Conservation (phyloP, 1,140 invertebrate genomes). For the Leucophenga varia region DNA sequence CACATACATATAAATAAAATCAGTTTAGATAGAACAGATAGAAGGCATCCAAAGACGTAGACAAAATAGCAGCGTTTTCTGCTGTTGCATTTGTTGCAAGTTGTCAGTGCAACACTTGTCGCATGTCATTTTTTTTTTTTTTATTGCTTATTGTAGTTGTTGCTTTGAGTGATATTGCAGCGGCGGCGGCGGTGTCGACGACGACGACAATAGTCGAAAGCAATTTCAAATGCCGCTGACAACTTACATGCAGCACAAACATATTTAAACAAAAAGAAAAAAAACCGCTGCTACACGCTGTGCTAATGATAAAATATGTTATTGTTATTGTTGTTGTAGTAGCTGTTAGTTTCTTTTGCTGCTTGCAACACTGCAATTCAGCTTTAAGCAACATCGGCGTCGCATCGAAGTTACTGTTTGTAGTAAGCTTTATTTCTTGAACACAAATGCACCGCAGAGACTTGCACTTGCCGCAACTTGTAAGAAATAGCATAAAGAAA, state of each 20-base stretch:
- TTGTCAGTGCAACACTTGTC: constrained; percentile 52
- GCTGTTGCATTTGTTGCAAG: constrained; percentile 46
- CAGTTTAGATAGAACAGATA: constrained; percentile 10
- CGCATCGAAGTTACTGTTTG: too few relatives aligned
- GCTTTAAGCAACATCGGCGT: neutral
- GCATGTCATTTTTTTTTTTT: constrained; percentile 47
- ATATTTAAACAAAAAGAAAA: too few relatives aligned
- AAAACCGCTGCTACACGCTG: neutral
- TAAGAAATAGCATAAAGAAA: too few relatives aligned
- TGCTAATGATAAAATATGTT: constrained; percentile 31
- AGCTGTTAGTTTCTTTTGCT: too few relatives aligned
- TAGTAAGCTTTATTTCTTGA: neutral
- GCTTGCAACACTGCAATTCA: too few relatives aligned
- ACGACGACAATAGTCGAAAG: constrained; percentile 18
- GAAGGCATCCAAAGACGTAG: neutral
- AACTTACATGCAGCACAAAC: constrained; percentile 1
- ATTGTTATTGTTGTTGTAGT: constrained; percentile 9
- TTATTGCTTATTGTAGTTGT: too few relatives aligned
- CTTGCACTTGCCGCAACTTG: too few relatives aligned
- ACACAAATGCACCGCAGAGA: constrained; percentile 1
- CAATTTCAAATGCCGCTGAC: constrained; percentile 19
- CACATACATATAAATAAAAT: constrained; percentile 11
- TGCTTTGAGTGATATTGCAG: constrained; percentile 22
- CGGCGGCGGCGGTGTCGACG: constrained; percentile 7
- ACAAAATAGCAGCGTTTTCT: too few relatives aligned